Base-by-base conservation (phyloP, 2,888 invertebrate genomes). In the Miltochrista miniata region DNA sequence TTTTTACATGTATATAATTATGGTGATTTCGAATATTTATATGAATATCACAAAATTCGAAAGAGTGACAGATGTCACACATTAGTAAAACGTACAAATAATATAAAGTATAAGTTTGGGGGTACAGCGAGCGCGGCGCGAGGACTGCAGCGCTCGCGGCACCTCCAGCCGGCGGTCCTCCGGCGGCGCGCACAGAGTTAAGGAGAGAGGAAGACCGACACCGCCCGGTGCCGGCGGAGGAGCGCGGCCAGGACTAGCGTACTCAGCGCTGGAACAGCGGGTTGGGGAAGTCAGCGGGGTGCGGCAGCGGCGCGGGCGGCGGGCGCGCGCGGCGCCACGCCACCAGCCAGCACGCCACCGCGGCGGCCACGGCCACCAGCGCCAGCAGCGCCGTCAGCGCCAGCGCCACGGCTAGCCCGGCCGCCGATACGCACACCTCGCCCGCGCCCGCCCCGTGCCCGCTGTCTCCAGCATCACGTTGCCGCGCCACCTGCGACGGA, bases 261-360 rank as follows among this genome's bases (percentile, higher is more conserved):
- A 68, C 76, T 87, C 60, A 90, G 82, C 90, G 90, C 83, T 90
- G 90, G 92, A 98, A 98, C 79, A 98, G 93, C 69, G 98, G 98
- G 88, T 98, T 98, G 54, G 98, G 98, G 92, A 98, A 98, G 91
- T 98, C 98, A 61, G 98, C 96, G 67, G 98, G 98, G 93, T 98
- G 98, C 64, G 98, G 98, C 73, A 98, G 93, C 41, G 98, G 98
- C 36, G 98, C 98, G 60, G 96, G 94, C 45, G 96, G 94, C 75
- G 97, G 97, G 46, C 97, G 96, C 77, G 96, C 94, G 70, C 97
- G 94, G 66, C 98, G 92, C 92, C 98, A 98, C 70, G 98, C 98
- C 94, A 98, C 96, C 63, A 98, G 93, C 98, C 98, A 98, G 87
- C 98, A 98, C 58, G 97, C 98, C 52, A 98, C 98, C 51, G 98